Conservation (phyloP, 2,113 vertebrate species). For the Bettongia penicillata region DNA sequence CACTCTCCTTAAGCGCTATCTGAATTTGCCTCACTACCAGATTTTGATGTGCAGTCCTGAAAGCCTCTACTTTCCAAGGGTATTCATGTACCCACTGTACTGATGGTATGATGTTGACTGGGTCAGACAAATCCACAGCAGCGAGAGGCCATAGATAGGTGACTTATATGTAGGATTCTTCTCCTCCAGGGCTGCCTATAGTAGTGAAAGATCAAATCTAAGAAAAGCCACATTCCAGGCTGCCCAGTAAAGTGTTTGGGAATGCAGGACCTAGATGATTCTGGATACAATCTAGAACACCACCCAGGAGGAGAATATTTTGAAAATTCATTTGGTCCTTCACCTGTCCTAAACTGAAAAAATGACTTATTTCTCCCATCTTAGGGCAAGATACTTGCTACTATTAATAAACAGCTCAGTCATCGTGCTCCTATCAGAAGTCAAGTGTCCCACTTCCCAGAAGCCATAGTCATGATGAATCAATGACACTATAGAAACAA, state of each 20-base stretch:
- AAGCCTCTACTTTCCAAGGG: background rate
- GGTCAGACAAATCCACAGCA: background rate
- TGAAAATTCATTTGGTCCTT: background rate
- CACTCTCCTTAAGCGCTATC: background rate
- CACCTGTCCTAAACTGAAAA: background rate
- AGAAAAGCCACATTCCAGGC: background rate
- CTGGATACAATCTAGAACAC: background rate
- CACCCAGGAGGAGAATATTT: background rate
- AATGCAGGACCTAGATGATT: background rate
- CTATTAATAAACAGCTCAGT: background rate
- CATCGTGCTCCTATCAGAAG: background rate
- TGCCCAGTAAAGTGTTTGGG: background rate
- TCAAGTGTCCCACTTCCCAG: background rate
- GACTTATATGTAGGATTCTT: background rate
- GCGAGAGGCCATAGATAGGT: background rate
- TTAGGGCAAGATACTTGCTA: background rate
- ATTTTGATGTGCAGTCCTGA: background rate
- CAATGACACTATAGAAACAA: background rate
- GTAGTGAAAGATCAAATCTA: background rate
- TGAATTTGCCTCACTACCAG: too few species aligned
- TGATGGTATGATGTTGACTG: background rate
- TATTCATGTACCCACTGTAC: background rate
- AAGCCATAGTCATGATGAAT: background rate
- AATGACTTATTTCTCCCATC: background rate
- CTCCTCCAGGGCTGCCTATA: background rate